Evolutionary conservation across 2,797 vertebrate species (phyloP).

Genomic region (Hirundo rustica): DNA sequence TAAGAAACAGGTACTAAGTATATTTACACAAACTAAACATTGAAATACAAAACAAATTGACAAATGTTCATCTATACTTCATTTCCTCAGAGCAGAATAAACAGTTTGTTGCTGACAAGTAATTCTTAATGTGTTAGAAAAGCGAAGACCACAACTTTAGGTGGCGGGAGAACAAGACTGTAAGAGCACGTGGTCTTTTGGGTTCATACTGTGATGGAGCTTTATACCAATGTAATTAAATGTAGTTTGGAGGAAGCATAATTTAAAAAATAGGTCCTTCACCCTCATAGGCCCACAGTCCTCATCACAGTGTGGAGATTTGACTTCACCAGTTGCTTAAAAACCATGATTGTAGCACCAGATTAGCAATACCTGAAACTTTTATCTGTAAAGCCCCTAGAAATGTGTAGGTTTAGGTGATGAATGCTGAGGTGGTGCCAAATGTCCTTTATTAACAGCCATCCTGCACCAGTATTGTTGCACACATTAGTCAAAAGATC

Average conservation of each 20-base stretch:
- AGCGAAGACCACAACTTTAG: background rate
- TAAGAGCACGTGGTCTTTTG: background rate
- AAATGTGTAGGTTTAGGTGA: background rate
- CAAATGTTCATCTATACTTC: background rate
- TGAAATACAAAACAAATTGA: background rate
- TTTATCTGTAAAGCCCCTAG: background rate
- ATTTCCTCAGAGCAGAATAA: background rate
- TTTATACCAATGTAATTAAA: background rate
- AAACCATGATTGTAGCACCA: background rate
- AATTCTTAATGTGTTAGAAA: background rate
- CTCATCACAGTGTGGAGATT: background rate
- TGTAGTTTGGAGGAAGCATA: background rate
- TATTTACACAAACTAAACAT: background rate
- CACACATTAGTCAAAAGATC: accelerated
- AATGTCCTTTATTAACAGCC: background rate
- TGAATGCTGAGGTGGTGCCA: background rate
- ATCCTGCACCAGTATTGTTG: background rate
- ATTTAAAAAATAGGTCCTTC: background rate
- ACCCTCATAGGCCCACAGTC: background rate
- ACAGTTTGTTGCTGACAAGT: background rate
- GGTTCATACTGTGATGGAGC: background rate
- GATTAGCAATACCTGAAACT: background rate
- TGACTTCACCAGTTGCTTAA: background rate
- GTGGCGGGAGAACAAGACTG: background rate
- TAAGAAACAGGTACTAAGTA: background rate